Evolutionary conservation across 2,797 vertebrate genomes (phyloP), one percentile per base, ranked within the genome.

Genomic region (Chlorospingus semifuscus): DNA sequence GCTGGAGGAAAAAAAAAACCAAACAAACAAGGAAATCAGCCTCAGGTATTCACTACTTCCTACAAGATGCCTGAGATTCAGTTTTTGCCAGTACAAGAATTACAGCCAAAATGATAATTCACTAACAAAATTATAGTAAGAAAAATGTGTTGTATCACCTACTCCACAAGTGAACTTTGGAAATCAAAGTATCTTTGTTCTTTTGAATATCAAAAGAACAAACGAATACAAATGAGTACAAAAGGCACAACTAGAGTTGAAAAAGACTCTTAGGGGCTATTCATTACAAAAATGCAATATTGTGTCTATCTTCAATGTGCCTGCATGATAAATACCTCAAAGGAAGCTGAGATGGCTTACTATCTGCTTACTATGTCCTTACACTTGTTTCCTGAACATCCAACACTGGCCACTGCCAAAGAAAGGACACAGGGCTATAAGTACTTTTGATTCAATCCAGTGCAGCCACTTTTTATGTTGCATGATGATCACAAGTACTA

Each of bases 1-100:
- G 12, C 12, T 32, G 7, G 5, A 12, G 2, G 13, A 70, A 60
- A 23, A 1, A 29, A 53, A 23, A 52, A 24, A 1, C 0, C 15
- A 36, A 36, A 5, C 22, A 16, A 23, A 57, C 36, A 59, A 5
- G 4, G 20, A 69, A 50, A 34, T 6, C 24, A 60, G n/a, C 16
- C 23, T 60, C 50, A 49, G 14, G 12, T 85, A 87, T 70, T 65
- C 46, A 50, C 27, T 71, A 34, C 24, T 53, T 88, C n/a, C 44
- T 61, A 55, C 4, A 87, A 39, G 50, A 65, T n/a, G 39, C 9
- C 41, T 9, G 32, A 49, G 6, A 68, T 42, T 36, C 30, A 27
- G 11, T 30, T 89, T 91, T 82, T 84, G 15, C 37, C 27, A 60
- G 36, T 57, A 50, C 7, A 86, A 72, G 63, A 89, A 57, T 52